Base-by-base conservation (phyloP, 1,140 invertebrate species). In the Epicauta chinensis region DNA sequence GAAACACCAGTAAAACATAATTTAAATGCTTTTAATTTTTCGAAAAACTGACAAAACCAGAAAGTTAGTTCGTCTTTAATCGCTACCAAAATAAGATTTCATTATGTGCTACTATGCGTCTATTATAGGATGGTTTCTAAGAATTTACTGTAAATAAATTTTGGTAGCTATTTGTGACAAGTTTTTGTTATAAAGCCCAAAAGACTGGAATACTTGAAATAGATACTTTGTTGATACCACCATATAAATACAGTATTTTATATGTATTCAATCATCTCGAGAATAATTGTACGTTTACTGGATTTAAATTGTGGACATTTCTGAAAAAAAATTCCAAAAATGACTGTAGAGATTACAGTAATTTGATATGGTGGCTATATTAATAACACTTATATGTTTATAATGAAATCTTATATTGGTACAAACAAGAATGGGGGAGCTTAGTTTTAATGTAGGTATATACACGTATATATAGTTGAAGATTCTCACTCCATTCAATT, bases 1-100 rank as follows among this genome's bases (percentile, higher is more conserved):
- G n/a, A 49, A 36, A 49, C 47, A 51, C 34, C 46, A 48, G 47
- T 51, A 32, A 52, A 58, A 54, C 51, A 58, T 47, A 54, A 55
- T 58, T 53, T 54, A 58, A 58, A 58, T 43, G 39, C 56, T 29
- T 48, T 52, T 58, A 54, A 58, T 54, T 58, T 58, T 50, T 23
- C 23, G 39, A 53, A 53, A 55, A 54, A 58, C 56, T 23, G 23
- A 23, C 23, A 23, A 51, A 58, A 49, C 52, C 56, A 58, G 46
- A 58, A 54, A 58, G 39, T 36, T 42, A 31, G 49, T 23, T 23
- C 7, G 23, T 5, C 35, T 51, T 43, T 50, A 53, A 53, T 44
- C 37, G 39, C 30, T 23, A 23, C 23, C 53, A 55, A 15, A 16
- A 44, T 49, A 15, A 16, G 34, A 53, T 39, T 34, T 32, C 45